These are phyloP conservation scores for Silurus lanzhouensis DNA, from an alignment of 2,797 vertebrate genomes.

Conservation along the genomic window DNA sequence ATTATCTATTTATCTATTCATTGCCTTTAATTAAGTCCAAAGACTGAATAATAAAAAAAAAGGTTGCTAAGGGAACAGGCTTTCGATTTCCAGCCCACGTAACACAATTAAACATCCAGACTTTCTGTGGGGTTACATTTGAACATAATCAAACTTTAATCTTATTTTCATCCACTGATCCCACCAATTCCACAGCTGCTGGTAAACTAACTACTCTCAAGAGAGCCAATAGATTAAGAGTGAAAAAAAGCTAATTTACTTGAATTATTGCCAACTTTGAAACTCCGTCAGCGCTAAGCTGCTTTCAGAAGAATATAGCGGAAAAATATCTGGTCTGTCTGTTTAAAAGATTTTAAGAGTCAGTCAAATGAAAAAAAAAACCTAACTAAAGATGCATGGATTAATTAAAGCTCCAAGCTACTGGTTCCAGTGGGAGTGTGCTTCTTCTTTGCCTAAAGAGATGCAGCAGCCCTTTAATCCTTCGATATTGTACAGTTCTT, in stretches of 20 bases:
- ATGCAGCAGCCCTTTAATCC: neutral
- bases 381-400: conserved; percentile 18
- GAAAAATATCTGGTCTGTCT: conserved; percentile 13
- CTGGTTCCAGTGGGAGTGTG: neutral
- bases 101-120: conserved; percentile 14
- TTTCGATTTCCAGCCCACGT: conserved; percentile 20
- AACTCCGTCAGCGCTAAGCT: neutral
- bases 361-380: conserved; percentile 25
- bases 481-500: neutral
- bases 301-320: neutral
- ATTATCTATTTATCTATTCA: neutral
- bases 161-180: conserved; percentile 33
- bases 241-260: neutral
- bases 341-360: conserved; percentile 38
- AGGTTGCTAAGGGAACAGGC: conserved; percentile 12
- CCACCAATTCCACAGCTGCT: conserved; percentile 20
- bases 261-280: neutral
- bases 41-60: neutral
- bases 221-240: neutral
- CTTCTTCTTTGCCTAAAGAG: neutral
- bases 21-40: neutral
- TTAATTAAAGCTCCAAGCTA: conserved; percentile 26
- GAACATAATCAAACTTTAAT: conserved; percentile 35
- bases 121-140: neutral
- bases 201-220: neutral